Evolutionary conservation across 92 coral and sea anemone species (phyloP).

Genomic region (Plumapathes pennacea): DNA sequence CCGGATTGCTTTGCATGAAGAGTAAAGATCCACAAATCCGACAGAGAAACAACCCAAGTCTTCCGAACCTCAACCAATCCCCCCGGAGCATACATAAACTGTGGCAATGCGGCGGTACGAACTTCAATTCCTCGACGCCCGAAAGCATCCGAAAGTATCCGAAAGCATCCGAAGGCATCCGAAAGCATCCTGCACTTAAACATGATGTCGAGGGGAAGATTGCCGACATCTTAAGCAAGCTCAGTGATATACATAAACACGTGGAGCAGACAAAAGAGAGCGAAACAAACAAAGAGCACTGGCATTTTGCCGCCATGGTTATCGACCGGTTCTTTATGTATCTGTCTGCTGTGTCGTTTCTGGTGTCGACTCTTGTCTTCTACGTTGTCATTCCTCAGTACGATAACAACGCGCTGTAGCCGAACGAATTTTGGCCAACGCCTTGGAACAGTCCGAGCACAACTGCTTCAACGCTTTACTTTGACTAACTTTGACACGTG

Average conservation of each 20-base stretch:
- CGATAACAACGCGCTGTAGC: not conserved
- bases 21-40: not conserved
- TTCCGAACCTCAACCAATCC: not conserved
- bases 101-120: not conserved
- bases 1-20: constrained; percentile 45
- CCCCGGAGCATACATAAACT: no score
- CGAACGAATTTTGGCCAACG: not conserved
- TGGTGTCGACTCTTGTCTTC: constrained; percentile 61
- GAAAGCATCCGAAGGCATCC: no score
- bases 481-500: no score
- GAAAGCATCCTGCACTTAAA: no score
- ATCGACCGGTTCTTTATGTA: constrained; percentile 77
- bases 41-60: not conserved
- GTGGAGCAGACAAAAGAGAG: constrained; percentile 21
- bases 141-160: not conserved
- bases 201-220: constrained; percentile 52
- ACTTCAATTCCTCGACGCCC: not conserved
- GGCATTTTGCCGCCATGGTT: constrained; percentile 90
- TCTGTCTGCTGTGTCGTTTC: constrained; percentile 48
- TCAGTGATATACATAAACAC: constrained; percentile 43
- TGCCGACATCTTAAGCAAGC: constrained; percentile 46
- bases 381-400: constrained; percentile 78
- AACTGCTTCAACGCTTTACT: not conserved
- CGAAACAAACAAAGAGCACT: constrained; percentile 47
- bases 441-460: not conserved